phyloP scores from a whole-genome alignment of 1,140 invertebrate genomes.

The Micrasema longulum region DNA sequence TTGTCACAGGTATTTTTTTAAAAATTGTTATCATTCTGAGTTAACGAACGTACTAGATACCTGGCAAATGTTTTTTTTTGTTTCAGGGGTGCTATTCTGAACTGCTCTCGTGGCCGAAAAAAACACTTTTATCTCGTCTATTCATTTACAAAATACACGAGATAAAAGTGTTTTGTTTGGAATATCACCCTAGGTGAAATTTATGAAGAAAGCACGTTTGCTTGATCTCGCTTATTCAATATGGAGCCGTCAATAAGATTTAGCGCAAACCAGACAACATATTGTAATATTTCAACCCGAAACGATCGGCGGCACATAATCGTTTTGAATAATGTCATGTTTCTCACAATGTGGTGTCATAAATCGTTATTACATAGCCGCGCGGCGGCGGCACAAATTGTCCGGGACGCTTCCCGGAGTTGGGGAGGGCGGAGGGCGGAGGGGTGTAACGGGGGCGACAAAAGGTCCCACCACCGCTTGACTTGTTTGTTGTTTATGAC shows the following conservation, averaged over 20 bases:
- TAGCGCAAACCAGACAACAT: constrained; percentile 22
- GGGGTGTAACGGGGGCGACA: constrained; percentile 4
- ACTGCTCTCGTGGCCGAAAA: too few relatives aligned
- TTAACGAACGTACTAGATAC: too few relatives aligned
- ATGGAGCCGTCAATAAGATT: constrained; percentile 7
- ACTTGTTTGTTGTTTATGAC: constrained; percentile 55
- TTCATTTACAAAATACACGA: too few relatives aligned
- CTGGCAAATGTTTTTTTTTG: too few relatives aligned
- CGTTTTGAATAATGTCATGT: constrained; percentile 52
- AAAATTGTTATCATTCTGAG: too few relatives aligned
- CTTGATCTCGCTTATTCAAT: too few relatives aligned
- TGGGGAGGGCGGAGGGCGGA: constrained; percentile 2
- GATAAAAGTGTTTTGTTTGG: too few relatives aligned
- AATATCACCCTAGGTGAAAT: too few relatives aligned
- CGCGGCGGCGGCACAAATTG: constrained; percentile 45
- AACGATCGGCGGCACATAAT: constrained; percentile 53
- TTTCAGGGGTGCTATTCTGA: too few relatives aligned
- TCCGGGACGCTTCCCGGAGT: constrained; percentile 15
- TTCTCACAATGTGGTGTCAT: constrained; percentile 53
- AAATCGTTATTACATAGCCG: constrained; percentile 53
- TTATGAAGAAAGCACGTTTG: too few relatives aligned
- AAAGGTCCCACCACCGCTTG: constrained; percentile 45
- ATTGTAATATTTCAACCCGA: constrained; percentile 32
- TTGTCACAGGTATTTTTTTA: too few relatives aligned
- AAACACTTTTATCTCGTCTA: too few relatives aligned